These are phyloP conservation scores for Trogon surrucura DNA, from an alignment of 2,113 vertebrate genomes.

Conservation along the genomic window DNA sequence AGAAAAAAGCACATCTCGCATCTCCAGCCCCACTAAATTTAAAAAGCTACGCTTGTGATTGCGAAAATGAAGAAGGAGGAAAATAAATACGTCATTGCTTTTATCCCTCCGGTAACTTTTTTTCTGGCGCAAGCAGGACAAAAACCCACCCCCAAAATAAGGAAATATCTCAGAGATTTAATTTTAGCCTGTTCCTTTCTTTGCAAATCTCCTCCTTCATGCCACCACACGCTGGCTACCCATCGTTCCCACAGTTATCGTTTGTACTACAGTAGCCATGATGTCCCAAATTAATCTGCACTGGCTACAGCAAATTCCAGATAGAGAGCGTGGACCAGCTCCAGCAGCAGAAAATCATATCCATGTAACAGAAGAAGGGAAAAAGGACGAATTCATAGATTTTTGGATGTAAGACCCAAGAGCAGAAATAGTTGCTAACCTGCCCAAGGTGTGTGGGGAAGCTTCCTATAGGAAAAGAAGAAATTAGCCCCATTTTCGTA, in stretches of 20 bases:
- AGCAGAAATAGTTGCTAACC: background rate
- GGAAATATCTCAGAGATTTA: background rate
- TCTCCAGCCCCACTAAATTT: background rate
- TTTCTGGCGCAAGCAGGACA: background rate
- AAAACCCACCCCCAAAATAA: background rate
- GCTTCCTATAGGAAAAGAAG: background rate
- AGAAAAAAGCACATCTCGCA: background rate
- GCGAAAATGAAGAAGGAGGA: background rate
- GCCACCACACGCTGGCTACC: background rate
- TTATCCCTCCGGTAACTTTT: background rate
- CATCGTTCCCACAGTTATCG: accelerated
- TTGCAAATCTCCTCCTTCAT: background rate
- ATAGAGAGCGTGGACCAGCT: accelerated
- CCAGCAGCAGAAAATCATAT: background rate
- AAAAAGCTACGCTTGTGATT: background rate
- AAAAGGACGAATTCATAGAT: background rate
- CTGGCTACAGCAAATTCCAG: background rate
- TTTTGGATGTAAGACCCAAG: background rate
- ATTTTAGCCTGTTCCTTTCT: background rate
- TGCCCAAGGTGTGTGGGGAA: background rate
- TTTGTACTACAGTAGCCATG: background rate
- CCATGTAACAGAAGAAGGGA: accelerated
- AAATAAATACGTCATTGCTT: background rate
- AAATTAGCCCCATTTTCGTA: accelerated
- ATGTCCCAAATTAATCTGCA: background rate